Evolutionary conservation across 2,888 invertebrate genomes (phyloP).

Genomic region (Ichneumon xanthorius): DNA sequence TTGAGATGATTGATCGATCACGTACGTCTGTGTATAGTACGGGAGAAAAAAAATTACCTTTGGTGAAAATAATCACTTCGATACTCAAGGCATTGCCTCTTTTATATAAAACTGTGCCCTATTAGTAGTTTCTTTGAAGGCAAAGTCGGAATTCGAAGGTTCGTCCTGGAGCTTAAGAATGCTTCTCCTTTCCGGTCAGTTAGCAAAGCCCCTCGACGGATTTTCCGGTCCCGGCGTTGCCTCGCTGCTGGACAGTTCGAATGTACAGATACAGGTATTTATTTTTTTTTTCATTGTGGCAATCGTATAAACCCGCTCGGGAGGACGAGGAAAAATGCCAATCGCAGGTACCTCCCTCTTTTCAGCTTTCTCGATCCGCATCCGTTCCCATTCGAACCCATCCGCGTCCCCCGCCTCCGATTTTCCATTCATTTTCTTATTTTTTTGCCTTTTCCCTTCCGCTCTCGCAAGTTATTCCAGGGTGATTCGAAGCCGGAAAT

Average conservation of each 20-base stretch:
- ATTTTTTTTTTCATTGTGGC: conserved; percentile 35
- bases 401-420: background rate
- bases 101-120: background rate
- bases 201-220: conserved; percentile 15
- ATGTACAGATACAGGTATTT: background rate
- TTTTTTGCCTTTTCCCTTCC: conserved; percentile 26
- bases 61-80: background rate
- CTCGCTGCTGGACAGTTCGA: conserved; percentile 8
- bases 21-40: background rate
- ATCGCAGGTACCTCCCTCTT: conserved; percentile 37
- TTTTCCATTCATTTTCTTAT: conserved; percentile 37
- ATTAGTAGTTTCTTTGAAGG: background rate
- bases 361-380: conserved; percentile 33
- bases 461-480: conserved; percentile 34
- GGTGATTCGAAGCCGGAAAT: conserved; percentile 46
- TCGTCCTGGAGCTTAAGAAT: conserved; percentile 30
- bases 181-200: conserved; percentile 47
- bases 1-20: background rate
- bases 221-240: background rate
- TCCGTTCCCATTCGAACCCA: conserved; percentile 37
- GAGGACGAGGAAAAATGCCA: conserved; percentile 45
- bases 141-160: background rate
- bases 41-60: background rate
- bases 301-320: conserved; percentile 39
- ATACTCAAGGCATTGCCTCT: conserved; percentile 3